A percentile compares a stretch with the other conserved stretches of the same genome.
phyloP scores from a whole-genome alignment of 2,888 invertebrate genomes.

The Tanypteryx hageni region DNA sequence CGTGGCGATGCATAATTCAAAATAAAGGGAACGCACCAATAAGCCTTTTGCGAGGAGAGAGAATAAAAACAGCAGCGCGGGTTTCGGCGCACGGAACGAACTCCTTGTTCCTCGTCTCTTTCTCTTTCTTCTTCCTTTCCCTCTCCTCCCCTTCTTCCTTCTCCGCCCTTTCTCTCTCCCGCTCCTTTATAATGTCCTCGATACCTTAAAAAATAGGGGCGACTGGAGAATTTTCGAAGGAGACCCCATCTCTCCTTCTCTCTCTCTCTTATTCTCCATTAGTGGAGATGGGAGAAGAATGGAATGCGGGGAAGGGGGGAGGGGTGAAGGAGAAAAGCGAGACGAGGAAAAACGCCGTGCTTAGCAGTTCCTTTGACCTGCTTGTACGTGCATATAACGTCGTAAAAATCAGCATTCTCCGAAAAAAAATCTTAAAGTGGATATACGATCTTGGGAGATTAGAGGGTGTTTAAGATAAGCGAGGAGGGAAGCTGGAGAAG shows the following conservation, averaged over 20 bases:
- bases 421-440: neutral
- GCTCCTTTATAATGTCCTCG: neutral
- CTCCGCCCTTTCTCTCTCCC: neutral
- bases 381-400: neutral
- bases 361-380: slow-evolving; percentile 13
- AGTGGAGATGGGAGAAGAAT: neutral
- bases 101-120: neutral
- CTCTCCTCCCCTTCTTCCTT: neutral
- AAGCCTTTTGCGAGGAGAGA: neutral
- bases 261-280: neutral
- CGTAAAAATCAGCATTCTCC: neutral
- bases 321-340: neutral
- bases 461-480: neutral
- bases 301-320: neutral
- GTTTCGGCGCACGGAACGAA: neutral
- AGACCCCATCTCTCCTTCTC: neutral
- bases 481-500: neutral
- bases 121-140: neutral
- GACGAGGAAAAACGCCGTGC: neutral
- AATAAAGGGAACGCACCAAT: neutral
- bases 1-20: neutral
- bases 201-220: neutral
- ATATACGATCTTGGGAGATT: neutral
- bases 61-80: neutral
- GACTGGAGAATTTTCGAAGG: neutral